Evolutionary conservation across 2,113 vertebrate species (phyloP).

Genomic region (Oostethus manadensis): DNA sequence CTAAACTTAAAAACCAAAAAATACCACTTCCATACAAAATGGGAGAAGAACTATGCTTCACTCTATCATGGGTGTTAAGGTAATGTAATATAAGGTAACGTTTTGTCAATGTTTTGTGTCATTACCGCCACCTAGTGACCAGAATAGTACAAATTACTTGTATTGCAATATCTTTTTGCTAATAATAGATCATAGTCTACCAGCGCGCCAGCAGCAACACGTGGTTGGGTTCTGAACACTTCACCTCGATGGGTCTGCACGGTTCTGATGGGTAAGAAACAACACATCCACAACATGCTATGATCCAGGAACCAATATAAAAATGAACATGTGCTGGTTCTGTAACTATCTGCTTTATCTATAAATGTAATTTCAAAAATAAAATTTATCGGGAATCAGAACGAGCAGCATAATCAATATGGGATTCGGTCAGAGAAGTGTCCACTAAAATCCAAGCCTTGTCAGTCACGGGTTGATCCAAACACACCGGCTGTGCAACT

Average conservation of each 20-base stretch:
- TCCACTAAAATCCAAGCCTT: conserved; percentile 23
- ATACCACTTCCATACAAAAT: no score
- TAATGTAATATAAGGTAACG: no score
- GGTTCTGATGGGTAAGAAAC: conserved; percentile 26
- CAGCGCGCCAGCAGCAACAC: conserved; percentile 43
- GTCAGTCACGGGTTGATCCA: background rate
- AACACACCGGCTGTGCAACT: background rate
- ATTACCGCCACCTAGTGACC: no score
- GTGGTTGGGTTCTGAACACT: conserved; percentile 54
- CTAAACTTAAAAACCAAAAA: no score
- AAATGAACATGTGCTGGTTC: background rate
- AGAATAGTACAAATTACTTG: no score
- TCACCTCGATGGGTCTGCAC: conserved; percentile 21
- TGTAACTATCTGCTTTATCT: background rate
- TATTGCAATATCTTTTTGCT: no score
- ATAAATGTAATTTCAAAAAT: background rate
- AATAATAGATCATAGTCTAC: no score
- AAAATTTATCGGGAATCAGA: conserved; percentile 33
- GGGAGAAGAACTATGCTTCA: no score
- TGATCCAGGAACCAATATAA: background rate
- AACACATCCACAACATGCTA: background rate
- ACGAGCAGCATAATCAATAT: conserved; percentile 13
- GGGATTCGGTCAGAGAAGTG: conserved; percentile 2
- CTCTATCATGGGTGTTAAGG: no score
- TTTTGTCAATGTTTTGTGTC: no score